A percentile compares a stretch with the other conserved stretches of the same genome.
Conservation (phyloP, 2,113 vertebrate species). For the Plectropomus leopardus region DNA sequence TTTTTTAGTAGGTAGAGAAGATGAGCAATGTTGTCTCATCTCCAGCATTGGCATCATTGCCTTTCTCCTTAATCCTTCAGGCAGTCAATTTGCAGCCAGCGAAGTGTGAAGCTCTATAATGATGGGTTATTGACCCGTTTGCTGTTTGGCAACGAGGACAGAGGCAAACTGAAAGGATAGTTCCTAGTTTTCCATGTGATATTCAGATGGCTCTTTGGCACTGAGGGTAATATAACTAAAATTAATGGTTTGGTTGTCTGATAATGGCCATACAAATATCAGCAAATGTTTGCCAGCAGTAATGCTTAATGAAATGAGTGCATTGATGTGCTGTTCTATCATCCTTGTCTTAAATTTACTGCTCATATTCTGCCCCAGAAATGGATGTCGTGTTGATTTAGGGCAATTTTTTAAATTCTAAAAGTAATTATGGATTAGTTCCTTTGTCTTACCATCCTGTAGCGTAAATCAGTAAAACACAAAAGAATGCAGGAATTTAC, state of each 20-base stretch:
- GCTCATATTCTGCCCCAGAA: not conserved
- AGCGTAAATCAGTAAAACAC: slow-evolving; percentile 7
- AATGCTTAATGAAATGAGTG: slow-evolving; percentile 4
- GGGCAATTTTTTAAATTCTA: not conserved
- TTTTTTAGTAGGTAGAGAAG: slow-evolving; percentile 73
- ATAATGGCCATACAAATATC: slow-evolving; percentile 35
- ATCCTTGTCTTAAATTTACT: not conserved
- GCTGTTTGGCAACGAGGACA: slow-evolving; percentile 85
- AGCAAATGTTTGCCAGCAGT: slow-evolving; percentile 1
- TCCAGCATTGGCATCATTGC: slow-evolving; percentile 80
- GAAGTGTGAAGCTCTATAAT: slow-evolving; percentile 91
- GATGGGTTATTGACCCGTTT: slow-evolving; percentile 94
- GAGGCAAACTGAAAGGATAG: slow-evolving; percentile 75
- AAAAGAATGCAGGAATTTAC: slow-evolving; percentile 41
- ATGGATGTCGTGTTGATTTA: slow-evolving; percentile 3
- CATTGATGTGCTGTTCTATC: not conserved
- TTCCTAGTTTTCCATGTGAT: slow-evolving; percentile 78
- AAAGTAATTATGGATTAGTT: slow-evolving; percentile 26
- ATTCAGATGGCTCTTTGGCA: slow-evolving; percentile 59
- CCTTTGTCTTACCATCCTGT: not conserved
- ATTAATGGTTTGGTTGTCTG: slow-evolving; percentile 40
- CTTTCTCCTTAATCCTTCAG: slow-evolving; percentile 87
- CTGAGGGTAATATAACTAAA: slow-evolving; percentile 44
- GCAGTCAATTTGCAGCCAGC: slow-evolving; percentile 91
- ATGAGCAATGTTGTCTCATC: slow-evolving; percentile 85